Evolutionary conservation across 2,888 invertebrate genomes (phyloP), one percentile per base, ranked within the genome.

Genomic region (Zootermopsis nevadensis): DNA sequence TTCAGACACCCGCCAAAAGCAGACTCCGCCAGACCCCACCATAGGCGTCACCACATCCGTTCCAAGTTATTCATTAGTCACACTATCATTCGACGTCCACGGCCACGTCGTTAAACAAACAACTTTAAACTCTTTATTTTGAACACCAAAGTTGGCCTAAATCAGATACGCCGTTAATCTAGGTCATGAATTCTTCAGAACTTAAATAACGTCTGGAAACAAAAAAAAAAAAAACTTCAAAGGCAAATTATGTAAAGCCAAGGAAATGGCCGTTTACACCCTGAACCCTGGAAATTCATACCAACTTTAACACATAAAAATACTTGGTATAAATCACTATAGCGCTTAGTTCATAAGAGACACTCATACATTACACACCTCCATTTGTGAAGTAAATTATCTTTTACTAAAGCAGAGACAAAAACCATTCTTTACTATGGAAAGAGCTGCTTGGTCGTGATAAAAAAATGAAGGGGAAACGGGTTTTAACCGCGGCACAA

Each of bases 371-470:
- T 83, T 77, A 66, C 67, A 66, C 83, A 42, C 83, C 33, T 82
- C 83, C 83, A 83, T 77, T 83, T 83, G 48, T 60, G 67, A 66
- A 27, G 79, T 83, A 79, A 79, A 82, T 83, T 79, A 83, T 79
- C 79, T 83, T 74, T 74, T 74, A 74, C 60, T 27, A 60, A 60
- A 60, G n/a, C 69, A 74, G 74, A 74, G 74, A 74, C 74, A 74
- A 74, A 35, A 33, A 69, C 33, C 60, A 27, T 60, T 60, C 60
- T 60, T 60, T n/a, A 27, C n/a, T 38, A 38, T 38, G 38, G 74
- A n/a, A 74, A 74, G 74, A 42, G 33, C 74, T 74, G 74, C 35
- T 74, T 74, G 74, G 38, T 31, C 74, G 10, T 74, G 74, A 74
- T 74, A 74, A 74, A 74, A 69, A 74, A 60, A 74, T 38, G n/a